Evolutionary conservation across 2,113 vertebrate genomes (phyloP).

Genomic region (Pholis gunnellus): DNA sequence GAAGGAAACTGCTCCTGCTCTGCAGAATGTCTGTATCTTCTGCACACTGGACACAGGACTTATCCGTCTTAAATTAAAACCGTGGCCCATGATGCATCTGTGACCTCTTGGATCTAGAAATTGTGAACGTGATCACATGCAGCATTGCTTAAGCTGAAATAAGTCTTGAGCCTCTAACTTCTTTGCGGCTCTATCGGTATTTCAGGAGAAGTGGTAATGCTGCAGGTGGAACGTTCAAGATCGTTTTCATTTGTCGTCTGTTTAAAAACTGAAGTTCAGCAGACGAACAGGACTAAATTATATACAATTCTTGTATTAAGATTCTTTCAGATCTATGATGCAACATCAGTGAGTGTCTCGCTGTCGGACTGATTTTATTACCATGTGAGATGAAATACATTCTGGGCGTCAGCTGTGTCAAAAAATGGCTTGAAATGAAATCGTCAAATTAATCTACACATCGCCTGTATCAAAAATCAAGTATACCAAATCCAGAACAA

Average conservation of each 20-base stretch:
- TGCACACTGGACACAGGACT: conserved; percentile 12
- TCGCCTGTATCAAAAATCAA: conserved; percentile 10
- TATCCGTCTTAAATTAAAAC: conserved; percentile 20
- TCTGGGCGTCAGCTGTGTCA: conserved; percentile 7
- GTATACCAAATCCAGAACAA: conserved; percentile 29
- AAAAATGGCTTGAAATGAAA: conserved; percentile 32
- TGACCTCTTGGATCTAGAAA: conserved; percentile 29
- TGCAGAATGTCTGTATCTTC: conserved; percentile 14
- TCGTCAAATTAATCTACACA: conserved; percentile 22
- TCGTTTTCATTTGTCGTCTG: conserved; percentile 36
- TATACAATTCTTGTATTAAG: conserved; percentile 29
- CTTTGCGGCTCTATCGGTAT: conserved; percentile 4
- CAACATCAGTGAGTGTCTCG: not conserved
- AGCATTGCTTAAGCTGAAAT: conserved; percentile 35
- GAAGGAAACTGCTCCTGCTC: conserved; percentile 3
- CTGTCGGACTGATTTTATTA: conserved; percentile 30
- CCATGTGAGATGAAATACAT: conserved; percentile 24
- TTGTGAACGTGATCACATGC: conserved; percentile 25
- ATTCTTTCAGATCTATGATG: conserved; percentile 31
- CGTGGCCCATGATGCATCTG: conserved; percentile 17
- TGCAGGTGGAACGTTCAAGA: conserved; percentile 1
- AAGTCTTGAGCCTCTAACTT: conserved; percentile 15
- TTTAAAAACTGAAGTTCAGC: conserved; percentile 12
- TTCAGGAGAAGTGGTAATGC: conserved; percentile 15
- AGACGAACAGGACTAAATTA: conserved; percentile 36